Percentiles rank a stretch among this genome's conserved stretches.
These are phyloP conservation scores for Caerostris darwini DNA, from an alignment of 1,140 invertebrate species.

Conservation along the genomic window DNA sequence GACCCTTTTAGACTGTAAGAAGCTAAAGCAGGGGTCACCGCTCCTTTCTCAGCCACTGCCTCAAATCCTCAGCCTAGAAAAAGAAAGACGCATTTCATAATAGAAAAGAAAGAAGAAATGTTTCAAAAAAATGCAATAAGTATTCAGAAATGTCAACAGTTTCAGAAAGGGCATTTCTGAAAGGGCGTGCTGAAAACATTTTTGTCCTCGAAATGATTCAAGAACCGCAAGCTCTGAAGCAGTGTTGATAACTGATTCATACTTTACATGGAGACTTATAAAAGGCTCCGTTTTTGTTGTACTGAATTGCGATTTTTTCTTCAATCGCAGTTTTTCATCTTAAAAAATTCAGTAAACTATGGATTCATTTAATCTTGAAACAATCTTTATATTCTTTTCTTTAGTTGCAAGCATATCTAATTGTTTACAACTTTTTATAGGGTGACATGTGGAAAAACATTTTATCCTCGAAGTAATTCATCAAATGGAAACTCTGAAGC, in stretches of 20 bases:
- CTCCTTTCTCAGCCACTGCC: constrained; percentile 54
- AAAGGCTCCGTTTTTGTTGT: too few relatives aligned
- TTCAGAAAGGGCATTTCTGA: constrained; percentile 17
- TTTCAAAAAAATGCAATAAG: constrained; percentile 49
- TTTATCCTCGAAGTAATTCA: too few relatives aligned
- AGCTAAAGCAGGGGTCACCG: constrained; percentile 67
- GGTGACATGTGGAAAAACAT: too few relatives aligned
- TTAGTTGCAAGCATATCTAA: too few relatives aligned
- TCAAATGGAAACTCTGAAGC: too few relatives aligned
- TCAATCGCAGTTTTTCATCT: too few relatives aligned
- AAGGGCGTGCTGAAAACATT: not conserved
- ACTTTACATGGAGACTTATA: too few relatives aligned
- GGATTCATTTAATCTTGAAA: too few relatives aligned
- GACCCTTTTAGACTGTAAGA: constrained; percentile 58
- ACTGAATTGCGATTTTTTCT: too few relatives aligned
- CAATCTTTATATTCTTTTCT: too few relatives aligned
- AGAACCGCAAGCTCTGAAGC: not conserved
- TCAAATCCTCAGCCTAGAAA: constrained; percentile 54
- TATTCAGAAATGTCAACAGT: constrained; percentile 76
- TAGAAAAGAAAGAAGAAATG: constrained; percentile 48
- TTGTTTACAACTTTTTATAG: too few relatives aligned
- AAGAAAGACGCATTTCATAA: constrained; percentile 67
- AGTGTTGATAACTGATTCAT: not conserved
- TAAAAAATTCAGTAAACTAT: too few relatives aligned
- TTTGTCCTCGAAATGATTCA: not conserved